Evolutionary conservation across 2,797 vertebrate genomes (phyloP).

Genomic region (Anas bernieri): DNA sequence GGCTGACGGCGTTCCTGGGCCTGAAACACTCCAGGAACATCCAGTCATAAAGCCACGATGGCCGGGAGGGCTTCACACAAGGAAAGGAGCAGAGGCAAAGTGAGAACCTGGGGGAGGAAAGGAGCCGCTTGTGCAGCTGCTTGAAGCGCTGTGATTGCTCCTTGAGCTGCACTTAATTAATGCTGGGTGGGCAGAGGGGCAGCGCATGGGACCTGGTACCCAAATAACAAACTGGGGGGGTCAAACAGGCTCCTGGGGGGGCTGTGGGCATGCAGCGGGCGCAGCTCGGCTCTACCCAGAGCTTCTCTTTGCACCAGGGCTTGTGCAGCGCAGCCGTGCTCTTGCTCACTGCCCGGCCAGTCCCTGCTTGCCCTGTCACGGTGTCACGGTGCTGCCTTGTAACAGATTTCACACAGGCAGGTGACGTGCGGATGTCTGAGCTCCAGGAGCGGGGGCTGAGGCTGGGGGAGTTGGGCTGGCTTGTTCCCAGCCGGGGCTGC

Average conservation of each 20-base stretch:
- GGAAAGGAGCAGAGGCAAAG: not conserved
- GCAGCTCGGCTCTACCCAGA: fast-evolving
- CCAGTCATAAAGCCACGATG: fast-evolving
- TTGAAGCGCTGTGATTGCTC: not conserved
- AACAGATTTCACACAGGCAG: fast-evolving
- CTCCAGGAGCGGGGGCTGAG: too few species aligned
- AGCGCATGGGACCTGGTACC: not conserved
- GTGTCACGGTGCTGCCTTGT: not conserved
- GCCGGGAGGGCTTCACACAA: not conserved
- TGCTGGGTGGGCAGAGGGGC: too few species aligned
- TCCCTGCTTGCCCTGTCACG: too few species aligned
- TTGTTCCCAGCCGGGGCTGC: not conserved
- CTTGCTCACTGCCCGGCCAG: not conserved
- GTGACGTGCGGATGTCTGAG: too few species aligned
- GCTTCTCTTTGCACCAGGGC: not conserved
- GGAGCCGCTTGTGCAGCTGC: fast-evolving
- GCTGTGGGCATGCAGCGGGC: too few species aligned
- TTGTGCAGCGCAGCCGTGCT: fast-evolving
- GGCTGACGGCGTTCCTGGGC: not conserved
- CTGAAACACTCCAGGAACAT: fast-evolving
- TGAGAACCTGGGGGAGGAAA: not conserved
- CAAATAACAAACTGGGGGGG: too few species aligned
- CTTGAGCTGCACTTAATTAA: not conserved
- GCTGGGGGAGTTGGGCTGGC: not conserved
- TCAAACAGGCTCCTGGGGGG: not conserved